Conservation (phyloP, 1,140 invertebrate species). For the Musca domestica region DNA sequence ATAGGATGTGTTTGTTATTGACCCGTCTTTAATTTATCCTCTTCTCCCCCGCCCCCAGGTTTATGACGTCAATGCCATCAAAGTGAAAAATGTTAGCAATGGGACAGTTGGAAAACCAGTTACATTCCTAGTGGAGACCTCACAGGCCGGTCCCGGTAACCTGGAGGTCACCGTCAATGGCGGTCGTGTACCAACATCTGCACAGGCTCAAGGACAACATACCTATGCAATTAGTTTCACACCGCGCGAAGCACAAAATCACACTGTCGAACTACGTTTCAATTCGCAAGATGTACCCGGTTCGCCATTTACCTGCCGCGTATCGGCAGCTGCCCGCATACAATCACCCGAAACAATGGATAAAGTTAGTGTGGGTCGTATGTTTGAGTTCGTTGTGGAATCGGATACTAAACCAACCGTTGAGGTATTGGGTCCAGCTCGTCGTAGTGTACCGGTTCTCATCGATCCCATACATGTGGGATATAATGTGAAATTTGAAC, state of each 20-base stretch:
- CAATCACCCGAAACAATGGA: conserved; percentile 76
- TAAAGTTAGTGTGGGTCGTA: conserved; percentile 85
- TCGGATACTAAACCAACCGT: conserved; percentile 73
- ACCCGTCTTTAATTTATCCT: too few relatives aligned
- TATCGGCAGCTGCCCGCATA: conserved; percentile 72
- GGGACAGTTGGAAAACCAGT: conserved; percentile 91
- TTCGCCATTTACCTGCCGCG: conserved; percentile 72
- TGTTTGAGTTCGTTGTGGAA: conserved; percentile 83
- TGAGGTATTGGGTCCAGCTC: conserved; percentile 73
- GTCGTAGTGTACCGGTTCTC: conserved; percentile 68
- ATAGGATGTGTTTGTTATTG: too few relatives aligned
- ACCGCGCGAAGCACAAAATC: conserved; percentile 81
- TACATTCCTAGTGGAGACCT: conserved; percentile 95
- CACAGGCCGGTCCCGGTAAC: conserved; percentile 92
- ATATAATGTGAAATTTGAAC: conserved; percentile 75
- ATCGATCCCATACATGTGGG: conserved; percentile 57
- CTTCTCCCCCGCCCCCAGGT: conserved; percentile 62
- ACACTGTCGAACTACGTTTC: conserved; percentile 91
- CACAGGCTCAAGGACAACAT: conserved; percentile 90
- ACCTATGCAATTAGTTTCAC: conserved; percentile 97
- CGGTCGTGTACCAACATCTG: conserved; percentile 91
- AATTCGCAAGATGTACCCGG: conserved; percentile 95
- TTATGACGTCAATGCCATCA: conserved; percentile 91
- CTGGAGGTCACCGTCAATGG: conserved; percentile 96
- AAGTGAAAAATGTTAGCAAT: conserved; percentile 86